Base-by-base conservation (phyloP, 2,113 vertebrate species). In the Mixornis gularis region DNA sequence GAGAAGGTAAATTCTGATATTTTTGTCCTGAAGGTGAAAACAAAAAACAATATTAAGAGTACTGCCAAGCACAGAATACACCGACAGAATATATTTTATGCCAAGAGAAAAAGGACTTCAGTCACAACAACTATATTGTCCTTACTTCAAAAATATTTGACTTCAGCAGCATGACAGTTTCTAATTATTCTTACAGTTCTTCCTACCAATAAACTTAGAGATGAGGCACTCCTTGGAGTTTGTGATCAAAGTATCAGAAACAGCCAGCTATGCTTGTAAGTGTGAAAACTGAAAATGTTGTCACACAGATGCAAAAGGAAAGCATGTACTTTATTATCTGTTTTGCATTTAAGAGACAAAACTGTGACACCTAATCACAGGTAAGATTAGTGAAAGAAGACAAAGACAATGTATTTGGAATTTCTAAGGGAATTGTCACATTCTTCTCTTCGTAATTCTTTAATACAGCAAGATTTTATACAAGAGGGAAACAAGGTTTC, bases 271-370 rank as follows among this genome's bases (percentile, higher is more conserved):
- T 21, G 20, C 34, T 64, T 83, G 21, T 58, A 94, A 96, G 34
- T 59, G 62, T 84, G 53, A 90, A 93, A 97, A 92, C 55, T 62
- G 92, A 87, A 87, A 94, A 93, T 62, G 38, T 32, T 72, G 55
- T 51, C 84, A 81, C 19, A 51, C n/a, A 93, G 59, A 77, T 65
- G 79, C 55, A 83, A 77, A 93, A 85, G 40, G 48, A 87, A 95
- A 85, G 20, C 27, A 38, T 25, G 60, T 49, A 64, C 77, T 89
- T 89, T 96, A 94, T 94, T 88, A 92, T 51, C 79, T 93, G 41
- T 71, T 94, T 95, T 93, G 70, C 83, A 79, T 93, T 55, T 78
- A 95, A 91, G 94, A 92, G 92, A 83, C 66, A 86, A 85, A 93
- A 76, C 46, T 68, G 52, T 77, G 46, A 92, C 17, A 92, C 64